A percentile compares a stretch with the other conserved stretches of the same genome.
These are phyloP conservation scores for Drusus annulatus DNA, from an alignment of 1,140 invertebrate species.

Conservation along the genomic window DNA sequence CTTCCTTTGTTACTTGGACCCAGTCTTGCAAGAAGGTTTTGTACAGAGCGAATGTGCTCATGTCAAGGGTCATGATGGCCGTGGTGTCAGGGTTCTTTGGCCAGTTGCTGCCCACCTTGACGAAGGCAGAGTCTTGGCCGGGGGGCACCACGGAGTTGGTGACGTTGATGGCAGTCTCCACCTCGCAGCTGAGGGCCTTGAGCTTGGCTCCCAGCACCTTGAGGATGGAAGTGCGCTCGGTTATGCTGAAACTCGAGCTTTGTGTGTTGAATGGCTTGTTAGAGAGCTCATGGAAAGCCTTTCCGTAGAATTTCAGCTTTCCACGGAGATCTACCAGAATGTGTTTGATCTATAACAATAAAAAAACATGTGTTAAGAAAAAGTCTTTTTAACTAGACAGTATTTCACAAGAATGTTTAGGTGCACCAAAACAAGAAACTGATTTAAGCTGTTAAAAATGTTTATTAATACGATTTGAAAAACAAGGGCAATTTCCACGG, in stretches of 20 bases:
- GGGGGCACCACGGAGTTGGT: neutral
- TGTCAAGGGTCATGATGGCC: constrained; percentile 1
- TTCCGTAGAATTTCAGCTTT: constrained; percentile 2
- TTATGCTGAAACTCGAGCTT: neutral
- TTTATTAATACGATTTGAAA: too few relatives aligned
- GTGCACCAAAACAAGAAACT: too few relatives aligned
- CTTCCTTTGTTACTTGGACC: neutral
- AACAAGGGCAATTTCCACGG: neutral
- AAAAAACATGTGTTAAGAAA: constrained; percentile 12
- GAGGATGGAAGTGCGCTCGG: neutral
- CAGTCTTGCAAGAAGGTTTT: constrained; percentile 35
- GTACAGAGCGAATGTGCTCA: constrained; percentile 18
- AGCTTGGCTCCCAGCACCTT: neutral
- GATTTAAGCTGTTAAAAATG: too few relatives aligned
- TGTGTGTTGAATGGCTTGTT: constrained; percentile 1
- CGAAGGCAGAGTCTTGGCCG: too few relatives aligned
- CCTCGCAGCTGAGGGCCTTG: constrained; percentile 33
- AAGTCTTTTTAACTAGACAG: neutral
- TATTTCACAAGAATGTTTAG: neutral
- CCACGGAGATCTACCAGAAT: constrained; percentile 28
- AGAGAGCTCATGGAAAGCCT: constrained; percentile 33
- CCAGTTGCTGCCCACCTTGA: neutral
- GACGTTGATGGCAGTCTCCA: constrained; percentile 32
- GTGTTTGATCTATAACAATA: constrained; percentile 41
- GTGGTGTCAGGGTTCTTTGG: constrained; percentile 31